A percentile compares a stretch with the other conserved stretches of the same genome.
phyloP scores from a whole-genome alignment of 2,888 invertebrate genomes.

The Metellina segmentata region DNA sequence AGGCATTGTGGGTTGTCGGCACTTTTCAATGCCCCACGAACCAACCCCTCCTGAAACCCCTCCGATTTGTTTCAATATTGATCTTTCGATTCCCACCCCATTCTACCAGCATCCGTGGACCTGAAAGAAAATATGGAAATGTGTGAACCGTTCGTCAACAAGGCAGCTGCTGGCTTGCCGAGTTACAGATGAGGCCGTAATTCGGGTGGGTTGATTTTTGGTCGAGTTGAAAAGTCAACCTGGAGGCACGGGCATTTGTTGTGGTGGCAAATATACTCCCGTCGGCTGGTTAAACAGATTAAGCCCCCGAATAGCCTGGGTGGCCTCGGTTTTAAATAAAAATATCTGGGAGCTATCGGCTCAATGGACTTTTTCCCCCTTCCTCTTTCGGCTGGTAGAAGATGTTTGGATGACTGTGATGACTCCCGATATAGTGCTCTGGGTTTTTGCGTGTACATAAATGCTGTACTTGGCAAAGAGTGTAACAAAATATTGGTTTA shows the following conservation, averaged over 20 bases:
- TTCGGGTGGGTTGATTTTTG: constrained; percentile 61
- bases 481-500: constrained; percentile 23
- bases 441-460: constrained; percentile 18
- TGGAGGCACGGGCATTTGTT: constrained; percentile 67
- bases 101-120: constrained; percentile 46
- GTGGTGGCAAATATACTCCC: constrained; percentile 74
- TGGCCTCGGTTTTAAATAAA: constrained; percentile 54
- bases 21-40: constrained; percentile 42
- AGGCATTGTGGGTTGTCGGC: neutral
- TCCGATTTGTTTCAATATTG: constrained; percentile 76
- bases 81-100: constrained; percentile 65
- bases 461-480: neutral
- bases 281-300: constrained; percentile 75
- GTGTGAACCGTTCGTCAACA: constrained; percentile 61
- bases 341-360: constrained; percentile 39
- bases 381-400: constrained; percentile 34
- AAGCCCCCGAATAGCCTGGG: constrained; percentile 34
- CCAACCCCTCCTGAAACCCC: constrained; percentile 19
- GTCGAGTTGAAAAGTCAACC: constrained; percentile 61
- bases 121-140: constrained; percentile 69
- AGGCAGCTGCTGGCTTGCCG: constrained; percentile 58
- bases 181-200: constrained; percentile 58
- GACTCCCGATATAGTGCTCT: constrained; percentile 21
- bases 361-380: constrained; percentile 17
- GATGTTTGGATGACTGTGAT: constrained; percentile 42